Percentiles rank a stretch among this genome's conserved stretches.
phyloP scores from a whole-genome alignment of 2,113 vertebrate genomes.

The Gorsachius goisagi region DNA sequence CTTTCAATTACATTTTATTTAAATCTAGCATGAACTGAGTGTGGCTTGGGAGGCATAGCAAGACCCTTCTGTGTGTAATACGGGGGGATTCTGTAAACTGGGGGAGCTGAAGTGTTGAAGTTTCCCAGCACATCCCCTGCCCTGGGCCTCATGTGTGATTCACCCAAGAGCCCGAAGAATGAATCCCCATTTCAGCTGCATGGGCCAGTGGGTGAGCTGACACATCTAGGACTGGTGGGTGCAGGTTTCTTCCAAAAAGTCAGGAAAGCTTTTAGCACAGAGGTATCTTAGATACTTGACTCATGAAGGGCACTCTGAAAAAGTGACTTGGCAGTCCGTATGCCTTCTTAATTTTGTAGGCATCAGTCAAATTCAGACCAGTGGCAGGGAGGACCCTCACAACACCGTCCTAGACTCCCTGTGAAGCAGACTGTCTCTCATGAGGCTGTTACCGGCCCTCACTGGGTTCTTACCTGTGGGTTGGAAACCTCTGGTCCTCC shows the following conservation, averaged over 20 bases:
- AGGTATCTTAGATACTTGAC: background rate
- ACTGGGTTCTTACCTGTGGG: background rate
- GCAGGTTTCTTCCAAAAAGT: background rate
- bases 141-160: background rate
- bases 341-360: background rate
- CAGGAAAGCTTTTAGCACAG: background rate
- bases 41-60: background rate
- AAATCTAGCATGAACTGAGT: background rate
- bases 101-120: background rate
- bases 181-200: background rate
- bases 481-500: background rate
- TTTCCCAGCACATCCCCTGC: background rate
- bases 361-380: background rate
- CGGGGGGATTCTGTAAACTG: background rate
- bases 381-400: background rate
- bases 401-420: background rate
- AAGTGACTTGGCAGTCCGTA: background rate
- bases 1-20: background rate
- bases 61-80: background rate
- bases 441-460: rapidly evolving
- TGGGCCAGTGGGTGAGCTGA: rapidly evolving
- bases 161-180: background rate
- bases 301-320: background rate
- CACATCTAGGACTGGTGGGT: background rate
- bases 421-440: rapidly evolving